Conservation (phyloP, 2,888 invertebrate genomes). For the Himalopsyche kuldschensis region DNA sequence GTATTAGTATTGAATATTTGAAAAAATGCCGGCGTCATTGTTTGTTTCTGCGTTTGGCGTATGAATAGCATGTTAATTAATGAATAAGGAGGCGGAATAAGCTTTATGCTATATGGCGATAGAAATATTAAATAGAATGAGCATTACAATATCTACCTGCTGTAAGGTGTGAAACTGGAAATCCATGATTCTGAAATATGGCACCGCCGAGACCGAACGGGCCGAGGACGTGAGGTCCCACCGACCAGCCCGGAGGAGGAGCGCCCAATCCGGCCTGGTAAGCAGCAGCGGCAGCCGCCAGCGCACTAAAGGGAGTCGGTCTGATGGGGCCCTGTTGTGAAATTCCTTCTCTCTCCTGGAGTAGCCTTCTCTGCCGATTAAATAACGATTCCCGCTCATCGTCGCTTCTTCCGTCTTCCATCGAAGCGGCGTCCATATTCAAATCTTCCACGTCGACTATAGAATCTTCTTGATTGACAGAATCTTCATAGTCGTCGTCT, state of each 20-base stretch:
- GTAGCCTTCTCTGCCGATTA: constrained; percentile 44
- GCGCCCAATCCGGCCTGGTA: constrained; percentile 65
- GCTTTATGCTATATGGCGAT: too few species aligned
- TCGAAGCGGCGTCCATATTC: constrained; percentile 59
- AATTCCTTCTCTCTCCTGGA: constrained; percentile 44
- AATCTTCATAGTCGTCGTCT: constrained; percentile 69
- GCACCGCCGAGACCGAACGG: constrained; percentile 64
- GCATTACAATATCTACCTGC: constrained; percentile 29
- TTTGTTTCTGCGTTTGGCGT: too few species aligned
- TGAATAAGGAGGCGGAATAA: too few species aligned
- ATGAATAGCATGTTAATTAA: too few species aligned
- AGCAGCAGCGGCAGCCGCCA: constrained; percentile 71
- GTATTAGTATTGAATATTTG: too few species aligned
- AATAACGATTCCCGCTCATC: constrained; percentile 46
- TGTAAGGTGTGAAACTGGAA: constrained; percentile 47
- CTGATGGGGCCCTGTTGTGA: constrained; percentile 64
- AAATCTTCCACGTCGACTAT: constrained; percentile 81
- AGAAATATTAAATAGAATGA: neutral
- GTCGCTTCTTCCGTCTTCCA: constrained; percentile 52
- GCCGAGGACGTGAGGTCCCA: constrained; percentile 60
- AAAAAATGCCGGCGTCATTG: too few species aligned
- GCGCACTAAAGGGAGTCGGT: constrained; percentile 75
- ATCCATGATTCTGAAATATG: constrained; percentile 68
- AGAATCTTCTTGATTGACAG: constrained; percentile 69
- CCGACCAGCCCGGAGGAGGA: constrained; percentile 61